Conservation (phyloP, 2,113 vertebrate species). For the Clinocottus analis region DNA sequence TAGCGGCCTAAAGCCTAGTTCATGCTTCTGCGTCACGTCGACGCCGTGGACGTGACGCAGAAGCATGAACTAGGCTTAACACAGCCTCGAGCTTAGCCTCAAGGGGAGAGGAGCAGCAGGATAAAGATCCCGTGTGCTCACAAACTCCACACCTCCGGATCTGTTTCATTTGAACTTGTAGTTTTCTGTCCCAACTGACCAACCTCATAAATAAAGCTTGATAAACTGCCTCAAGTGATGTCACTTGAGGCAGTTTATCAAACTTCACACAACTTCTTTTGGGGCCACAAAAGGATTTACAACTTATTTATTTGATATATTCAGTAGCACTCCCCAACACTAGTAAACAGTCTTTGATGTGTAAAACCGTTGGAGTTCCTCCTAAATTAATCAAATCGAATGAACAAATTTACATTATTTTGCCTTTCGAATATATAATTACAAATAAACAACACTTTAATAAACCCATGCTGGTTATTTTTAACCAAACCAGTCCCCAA, state of each 20-base stretch:
- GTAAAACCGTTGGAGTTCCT: not conserved
- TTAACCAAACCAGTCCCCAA: not conserved
- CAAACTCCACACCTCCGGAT: not conserved
- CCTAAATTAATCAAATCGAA: not conserved
- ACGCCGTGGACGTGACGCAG: too few species aligned
- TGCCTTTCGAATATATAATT: slow-evolving; percentile 3
- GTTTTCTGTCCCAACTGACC: not conserved
- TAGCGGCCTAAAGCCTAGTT: not conserved
- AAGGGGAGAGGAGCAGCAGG: not conserved
- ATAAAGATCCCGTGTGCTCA: not conserved
- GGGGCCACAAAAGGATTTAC: not conserved
- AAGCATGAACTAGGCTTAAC: too few species aligned
- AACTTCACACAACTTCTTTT: not conserved
- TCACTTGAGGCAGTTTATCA: not conserved
- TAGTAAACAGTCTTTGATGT: slow-evolving; percentile 1
- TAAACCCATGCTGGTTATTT: slow-evolving; percentile 11
- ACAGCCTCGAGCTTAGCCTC: not conserved
- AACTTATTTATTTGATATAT: not conserved
- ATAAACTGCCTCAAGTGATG: not conserved
- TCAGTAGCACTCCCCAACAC: not conserved
- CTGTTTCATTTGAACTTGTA: not conserved
- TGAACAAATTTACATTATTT: not conserved
- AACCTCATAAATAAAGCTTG: not conserved
- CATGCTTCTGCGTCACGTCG: too few species aligned
- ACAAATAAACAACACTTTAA: not conserved